Evolutionary conservation across 2,888 invertebrate species (phyloP).

Genomic region (Ormyrus pomaceus): DNA sequence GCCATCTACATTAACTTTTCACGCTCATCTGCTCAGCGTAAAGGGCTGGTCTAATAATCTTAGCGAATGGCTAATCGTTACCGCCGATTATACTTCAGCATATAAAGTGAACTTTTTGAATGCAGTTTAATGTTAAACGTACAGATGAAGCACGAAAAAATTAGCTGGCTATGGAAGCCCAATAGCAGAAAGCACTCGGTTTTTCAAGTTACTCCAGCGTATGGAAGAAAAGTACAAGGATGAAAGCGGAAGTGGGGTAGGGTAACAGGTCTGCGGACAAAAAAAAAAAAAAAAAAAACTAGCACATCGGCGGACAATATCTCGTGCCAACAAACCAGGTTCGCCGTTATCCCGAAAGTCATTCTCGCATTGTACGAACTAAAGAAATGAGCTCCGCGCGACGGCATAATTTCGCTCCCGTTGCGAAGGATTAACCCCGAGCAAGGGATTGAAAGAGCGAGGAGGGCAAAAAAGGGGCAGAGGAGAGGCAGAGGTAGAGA

Average conservation of each 20-base stretch:
- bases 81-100: too few species aligned
- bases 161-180: too few species aligned
- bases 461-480: slow-evolving; percentile 18
- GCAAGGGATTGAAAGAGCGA: slow-evolving; percentile 12
- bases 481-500: not conserved
- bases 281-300: not conserved
- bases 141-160: too few species aligned
- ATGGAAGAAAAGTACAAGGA: too few species aligned
- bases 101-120: too few species aligned
- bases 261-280: not conserved
- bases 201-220: too few species aligned
- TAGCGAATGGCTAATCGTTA: too few species aligned
- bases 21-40: not conserved
- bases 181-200: too few species aligned
- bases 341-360: slow-evolving; percentile 10
- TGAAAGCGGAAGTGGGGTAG: too few species aligned
- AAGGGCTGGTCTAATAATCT: slow-evolving; percentile 10
- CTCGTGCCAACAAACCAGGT: not conserved
- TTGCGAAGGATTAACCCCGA: slow-evolving; percentile 60
- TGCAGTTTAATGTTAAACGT: too few species aligned
- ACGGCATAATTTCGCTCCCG: slow-evolving; percentile 60
- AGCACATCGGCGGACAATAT: slow-evolving; percentile 22
- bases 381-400: slow-evolving; percentile 56
- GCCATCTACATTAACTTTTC: slow-evolving; percentile 30
- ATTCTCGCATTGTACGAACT: slow-evolving; percentile 23